Evolutionary conservation across 2,888 invertebrate species (phyloP), one percentile per base, ranked within the genome.

Genomic region (Hofmannophila pseudospretella): DNA sequence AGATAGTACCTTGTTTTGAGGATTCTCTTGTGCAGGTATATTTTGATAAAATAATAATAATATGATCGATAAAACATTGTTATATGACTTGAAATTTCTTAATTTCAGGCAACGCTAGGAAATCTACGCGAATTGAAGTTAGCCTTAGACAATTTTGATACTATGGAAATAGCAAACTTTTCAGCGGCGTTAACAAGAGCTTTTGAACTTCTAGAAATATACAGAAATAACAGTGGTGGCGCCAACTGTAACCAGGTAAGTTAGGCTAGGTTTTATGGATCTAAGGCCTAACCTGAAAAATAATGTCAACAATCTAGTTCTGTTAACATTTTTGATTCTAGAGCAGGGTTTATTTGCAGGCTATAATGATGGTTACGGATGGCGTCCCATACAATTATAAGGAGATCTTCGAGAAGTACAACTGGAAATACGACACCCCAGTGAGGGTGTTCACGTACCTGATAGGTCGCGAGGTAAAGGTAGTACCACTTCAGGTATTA

Each of bases 291-390:
- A 7, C 22, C 1, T 22, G n/a, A n/a, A 16, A 16, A 16, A 16
- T 16, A 16, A 16, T 16, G 16, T n/a, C n/a, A n/a, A n/a, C n/a
- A n/a, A n/a, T n/a, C n/a, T n/a, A n/a, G n/a, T n/a, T n/a, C n/a
- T n/a, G n/a, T n/a, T n/a, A n/a, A n/a, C n/a, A n/a, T n/a, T n/a
- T n/a, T n/a, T n/a, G n/a, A n/a, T n/a, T n/a, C n/a, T n/a, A n/a
- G n/a, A 22, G 22, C n/a, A n/a, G n/a, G n/a, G n/a, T n/a, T n/a
- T n/a, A 23, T 23, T 32, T 37, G 9, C 94, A 98, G 88, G 98
- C 98, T 19, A 98, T 99, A 61, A 98, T 99, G 98, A 85, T 99
- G 53, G 93, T 99, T 54, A 98, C 99, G n/a, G 99, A 99, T 76
- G 99, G 99, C 13, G 97, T 98, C 9, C 97, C 98, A 29, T 95